Base-by-base conservation (phyloP, 1,140 invertebrate species). In the Eriocheir sinensis region DNA sequence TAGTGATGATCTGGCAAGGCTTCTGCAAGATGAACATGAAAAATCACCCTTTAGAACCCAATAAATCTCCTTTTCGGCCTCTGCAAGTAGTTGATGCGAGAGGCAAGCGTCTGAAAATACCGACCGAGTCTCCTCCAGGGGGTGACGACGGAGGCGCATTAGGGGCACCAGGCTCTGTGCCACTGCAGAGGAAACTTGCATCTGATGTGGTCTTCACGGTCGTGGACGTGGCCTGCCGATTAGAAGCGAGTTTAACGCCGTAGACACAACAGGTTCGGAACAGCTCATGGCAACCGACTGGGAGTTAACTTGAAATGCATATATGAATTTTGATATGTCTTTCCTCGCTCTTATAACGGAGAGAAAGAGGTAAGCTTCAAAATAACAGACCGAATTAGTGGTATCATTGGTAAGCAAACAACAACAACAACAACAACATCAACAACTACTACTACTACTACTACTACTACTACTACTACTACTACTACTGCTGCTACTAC, bases 381-480 rank as follows among this genome's bases (percentile, higher is more conserved):
- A n/a, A n/a, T n/a, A n/a, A n/a, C n/a, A n/a, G n/a, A n/a, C n/a
- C n/a, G n/a, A n/a, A n/a, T n/a, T n/a, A n/a, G n/a, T n/a, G 21
- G 12, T 21, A 72, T 9, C 48, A 53, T 21, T 72, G n/a, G 2
- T n/a, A 72, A 21, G n/a, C 17, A 12, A n/a, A 72, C 60, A 72
- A n/a, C 60, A 72, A 72, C 60, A 72, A 72, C 27, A 72, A 72
- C 60, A 72, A 72, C 60, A 72, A 72, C 60, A n/a, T n/a, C 60
- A n/a, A 72, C 60, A n/a, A 72, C 60, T n/a, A n/a, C 8, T 72
- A 53, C 48, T 9, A 53, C 48, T 9, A 53, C 48, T 9, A 53
- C 48, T 9, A 9, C 48, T 9, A 2, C 48, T 3, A 3, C 48
- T 9, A 53, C 48, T 9, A 53, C 8, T 53, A 53, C 48, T 53